phyloP scores from a whole-genome alignment of 2,888 invertebrate species.

The Bhutanitis thaidina region DNA sequence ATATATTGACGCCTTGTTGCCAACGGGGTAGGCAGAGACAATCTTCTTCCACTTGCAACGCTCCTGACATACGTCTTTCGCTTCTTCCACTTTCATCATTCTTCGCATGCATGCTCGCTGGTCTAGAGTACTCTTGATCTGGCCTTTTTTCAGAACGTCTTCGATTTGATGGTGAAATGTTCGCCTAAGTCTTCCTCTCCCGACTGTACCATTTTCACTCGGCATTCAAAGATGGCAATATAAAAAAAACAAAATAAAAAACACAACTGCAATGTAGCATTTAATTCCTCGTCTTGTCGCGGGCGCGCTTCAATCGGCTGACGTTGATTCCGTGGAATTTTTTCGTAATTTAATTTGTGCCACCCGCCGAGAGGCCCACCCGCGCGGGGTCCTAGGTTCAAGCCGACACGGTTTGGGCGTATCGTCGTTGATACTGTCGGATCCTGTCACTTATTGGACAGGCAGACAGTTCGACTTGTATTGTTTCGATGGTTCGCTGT shows the following conservation, averaged over 20 bases:
- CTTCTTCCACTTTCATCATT: no score
- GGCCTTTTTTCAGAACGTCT: no score
- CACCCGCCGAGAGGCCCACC: slow-evolving; percentile 21
- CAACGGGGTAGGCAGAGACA: no score
- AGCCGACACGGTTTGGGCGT: slow-evolving; percentile 34
- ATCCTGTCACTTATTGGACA: slow-evolving; percentile 11
- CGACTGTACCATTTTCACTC: no score
- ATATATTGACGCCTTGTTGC: no score
- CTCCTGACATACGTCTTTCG: no score
- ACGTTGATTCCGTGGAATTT: slow-evolving; percentile 18
- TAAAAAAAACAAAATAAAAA: not conserved
- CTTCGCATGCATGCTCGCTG: no score
- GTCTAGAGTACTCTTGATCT: no score
- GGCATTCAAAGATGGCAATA: not conserved
- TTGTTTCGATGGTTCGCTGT: slow-evolving; percentile 1
- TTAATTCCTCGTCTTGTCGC: slow-evolving; percentile 11
- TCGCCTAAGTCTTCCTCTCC: no score
- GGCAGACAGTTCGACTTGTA: slow-evolving; percentile 2
- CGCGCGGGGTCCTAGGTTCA: slow-evolving; percentile 30
- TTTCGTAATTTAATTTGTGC: slow-evolving; percentile 19
- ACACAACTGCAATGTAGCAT: not conserved
- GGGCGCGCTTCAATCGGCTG: slow-evolving; percentile 5
- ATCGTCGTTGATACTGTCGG: not conserved
- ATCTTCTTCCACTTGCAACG: no score
- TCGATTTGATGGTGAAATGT: no score